phyloP scores from a whole-genome alignment of 2,888 invertebrate genomes.

The Lasioglossum figueresi region DNA sequence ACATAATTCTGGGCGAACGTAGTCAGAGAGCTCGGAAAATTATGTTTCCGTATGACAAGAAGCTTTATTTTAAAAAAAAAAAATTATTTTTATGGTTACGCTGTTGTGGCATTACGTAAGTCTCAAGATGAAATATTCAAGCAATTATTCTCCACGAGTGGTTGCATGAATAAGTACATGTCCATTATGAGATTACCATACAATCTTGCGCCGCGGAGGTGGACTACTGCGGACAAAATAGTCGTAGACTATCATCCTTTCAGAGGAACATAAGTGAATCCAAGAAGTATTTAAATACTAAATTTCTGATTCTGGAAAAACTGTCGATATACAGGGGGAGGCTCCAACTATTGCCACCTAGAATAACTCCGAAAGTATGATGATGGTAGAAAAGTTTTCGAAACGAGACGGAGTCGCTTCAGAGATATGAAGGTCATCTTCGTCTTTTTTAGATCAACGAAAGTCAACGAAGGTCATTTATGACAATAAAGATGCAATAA shows the following conservation, averaged over 20 bases:
- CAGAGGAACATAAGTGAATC: neutral
- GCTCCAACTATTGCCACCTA: too few relatives aligned
- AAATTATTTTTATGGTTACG: neutral
- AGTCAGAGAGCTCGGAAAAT: neutral
- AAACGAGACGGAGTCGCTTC: too few relatives aligned
- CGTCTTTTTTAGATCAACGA: too few relatives aligned
- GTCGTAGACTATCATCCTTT: neutral
- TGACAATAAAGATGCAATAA: too few relatives aligned
- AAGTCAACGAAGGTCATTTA: too few relatives aligned
- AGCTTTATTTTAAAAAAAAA: neutral
- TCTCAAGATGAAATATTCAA: constrained; percentile 14
- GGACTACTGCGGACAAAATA: neutral
- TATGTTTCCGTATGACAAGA: neutral
- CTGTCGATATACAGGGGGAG: neutral
- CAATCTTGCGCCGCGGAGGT: constrained; percentile 5
- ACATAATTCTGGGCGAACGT: neutral
- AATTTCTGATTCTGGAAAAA: neutral
- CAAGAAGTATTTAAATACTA: neutral
- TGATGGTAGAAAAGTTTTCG: too few relatives aligned
- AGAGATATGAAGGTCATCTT: too few relatives aligned
- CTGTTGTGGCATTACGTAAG: constrained; percentile 37
- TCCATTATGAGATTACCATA: neutral
- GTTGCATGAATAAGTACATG: constrained; percentile 14
- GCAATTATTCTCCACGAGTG: constrained; percentile 25
- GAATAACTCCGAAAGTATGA: too few relatives aligned